Evolutionary conservation across 2,797 vertebrate genomes (phyloP).

Genomic region (Pangasius djambal): DNA sequence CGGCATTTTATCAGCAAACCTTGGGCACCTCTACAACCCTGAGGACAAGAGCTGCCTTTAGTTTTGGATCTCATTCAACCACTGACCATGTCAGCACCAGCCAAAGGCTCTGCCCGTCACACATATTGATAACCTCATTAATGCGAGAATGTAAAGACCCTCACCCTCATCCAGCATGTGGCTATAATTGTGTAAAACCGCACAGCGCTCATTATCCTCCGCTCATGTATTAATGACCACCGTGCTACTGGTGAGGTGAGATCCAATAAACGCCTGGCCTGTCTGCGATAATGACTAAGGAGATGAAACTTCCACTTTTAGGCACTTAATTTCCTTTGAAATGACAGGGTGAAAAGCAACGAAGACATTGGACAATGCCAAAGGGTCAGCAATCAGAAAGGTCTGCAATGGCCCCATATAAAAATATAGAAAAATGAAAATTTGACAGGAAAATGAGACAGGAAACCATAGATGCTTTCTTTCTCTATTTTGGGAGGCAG

Average conservation of each 20-base stretch:
- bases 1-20: slow-evolving; percentile 60
- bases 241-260: slow-evolving; percentile 59
- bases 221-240: slow-evolving; percentile 60
- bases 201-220: slow-evolving; percentile 59
- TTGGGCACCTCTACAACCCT: slow-evolving; percentile 53
- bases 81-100: slow-evolving; percentile 26
- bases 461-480: slow-evolving; percentile 10
- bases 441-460: background rate
- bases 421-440: slow-evolving; percentile 5
- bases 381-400: slow-evolving; percentile 29
- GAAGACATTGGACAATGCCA: slow-evolving; percentile 1
- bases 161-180: slow-evolving; percentile 38
- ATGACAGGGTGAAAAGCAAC: slow-evolving; percentile 50
- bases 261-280: slow-evolving; percentile 65
- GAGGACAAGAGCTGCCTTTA: slow-evolving; percentile 34
- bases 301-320: slow-evolving; percentile 62
- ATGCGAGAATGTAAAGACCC: slow-evolving; percentile 46
- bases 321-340: slow-evolving; percentile 61
- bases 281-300: slow-evolving; percentile 61
- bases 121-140: slow-evolving; percentile 61
- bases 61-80: slow-evolving; percentile 40
- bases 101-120: slow-evolving; percentile 39
- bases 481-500: slow-evolving; percentile 4
- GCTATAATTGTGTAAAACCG: slow-evolving; percentile 60
- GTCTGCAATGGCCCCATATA: slow-evolving; percentile 13